Base-by-base conservation (phyloP, 2,113 vertebrate genomes). In the Poeciliopsis turrubarensis region DNA sequence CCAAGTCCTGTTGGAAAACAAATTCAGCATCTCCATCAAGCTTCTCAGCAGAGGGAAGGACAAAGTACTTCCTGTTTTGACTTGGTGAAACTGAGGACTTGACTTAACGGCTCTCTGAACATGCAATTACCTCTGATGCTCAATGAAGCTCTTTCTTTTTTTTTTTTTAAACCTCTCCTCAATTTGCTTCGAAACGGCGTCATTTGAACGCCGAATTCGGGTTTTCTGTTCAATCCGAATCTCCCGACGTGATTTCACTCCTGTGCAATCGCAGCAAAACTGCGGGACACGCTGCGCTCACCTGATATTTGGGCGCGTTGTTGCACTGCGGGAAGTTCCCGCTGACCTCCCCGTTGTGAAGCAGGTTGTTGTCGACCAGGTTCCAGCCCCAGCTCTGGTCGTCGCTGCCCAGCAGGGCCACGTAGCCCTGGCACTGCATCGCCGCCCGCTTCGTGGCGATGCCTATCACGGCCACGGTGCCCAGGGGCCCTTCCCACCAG, bases 321-420 rank as follows among this genome's bases (percentile, higher is more conserved):
- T 99, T 99, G 92, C 98, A 99, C 75, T 99, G 98, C 0, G 98
- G 98, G 85, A 99, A 99, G 64, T 97, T 99, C 73, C 98, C 98
- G 22, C 96, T 98, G 84, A 99, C 97, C 90, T 99, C 98, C 22
- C 98, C 98, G 0, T 99, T 99, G 83, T 99, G 98, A 63, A 99
- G 96, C 72, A 99, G 93, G 87, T 98, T 99, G 94, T 99, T 99
- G 94, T 99, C 98, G 81, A 99, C 98, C 84, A 99, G 95, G 93
- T 99, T 99, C 98, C 98, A 99, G 85, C 98, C 98, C 98, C 98
- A 99, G 88, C 98, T 99, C 94, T 99, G 98, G 93, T 99, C 98
- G 1, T 99, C 98, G 1, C 97, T 98, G 51, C 98, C 98, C 86
- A 99, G 92, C 77, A 99, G 93, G 3, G 97, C 98, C 86, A 99